A percentile compares a stretch with the other conserved stretches of the same genome.
phyloP scores from a whole-genome alignment of 2,113 vertebrate genomes.

The Procavia capensis region DNA sequence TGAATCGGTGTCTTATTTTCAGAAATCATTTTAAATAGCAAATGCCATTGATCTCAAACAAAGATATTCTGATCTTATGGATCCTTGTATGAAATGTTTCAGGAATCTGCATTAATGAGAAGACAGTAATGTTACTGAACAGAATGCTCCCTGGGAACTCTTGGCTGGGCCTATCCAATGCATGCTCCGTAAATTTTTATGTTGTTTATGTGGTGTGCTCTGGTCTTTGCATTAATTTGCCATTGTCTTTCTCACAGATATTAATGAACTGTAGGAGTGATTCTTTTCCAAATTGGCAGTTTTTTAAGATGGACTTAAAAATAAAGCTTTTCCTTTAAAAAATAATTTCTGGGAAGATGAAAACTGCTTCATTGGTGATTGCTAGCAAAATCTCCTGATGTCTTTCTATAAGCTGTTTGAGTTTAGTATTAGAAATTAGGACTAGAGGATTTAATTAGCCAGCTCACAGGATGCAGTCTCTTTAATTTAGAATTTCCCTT shows the following conservation, averaged over 20 bases:
- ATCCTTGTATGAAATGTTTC: slow-evolving; percentile 44
- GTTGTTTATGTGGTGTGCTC: slow-evolving; percentile 68
- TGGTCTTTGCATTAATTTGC: slow-evolving; percentile 74
- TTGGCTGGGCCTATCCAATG: slow-evolving; percentile 17
- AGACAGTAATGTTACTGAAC: slow-evolving; percentile 20
- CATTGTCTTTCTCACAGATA: slow-evolving; percentile 72
- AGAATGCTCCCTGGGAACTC: slow-evolving; percentile 52
- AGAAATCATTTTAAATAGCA: slow-evolving; percentile 59
- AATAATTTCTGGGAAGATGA: slow-evolving; percentile 29
- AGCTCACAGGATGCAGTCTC: slow-evolving; percentile 70
- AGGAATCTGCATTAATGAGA: slow-evolving; percentile 44
- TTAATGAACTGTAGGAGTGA: slow-evolving; percentile 68
- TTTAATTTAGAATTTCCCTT: slow-evolving; percentile 78
- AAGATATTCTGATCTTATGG: not conserved
- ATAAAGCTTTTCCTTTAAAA: slow-evolving; percentile 71
- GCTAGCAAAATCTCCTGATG: slow-evolving; percentile 51
- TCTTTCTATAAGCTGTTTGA: slow-evolving; percentile 74
- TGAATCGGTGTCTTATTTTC: not conserved
- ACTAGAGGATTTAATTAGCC: slow-evolving; percentile 77
- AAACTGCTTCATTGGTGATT: slow-evolving; percentile 71
- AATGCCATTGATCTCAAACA: slow-evolving; percentile 21
- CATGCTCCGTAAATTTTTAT: slow-evolving; percentile 74
- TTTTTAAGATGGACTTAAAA: slow-evolving; percentile 63
- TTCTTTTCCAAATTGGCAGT: slow-evolving; percentile 46
- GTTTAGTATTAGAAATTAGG: slow-evolving; percentile 76